Percentiles rank a stretch among this genome's conserved stretches.
Evolutionary conservation across 2,797 vertebrate genomes (phyloP).

Genomic region (Clamator glandarius): DNA sequence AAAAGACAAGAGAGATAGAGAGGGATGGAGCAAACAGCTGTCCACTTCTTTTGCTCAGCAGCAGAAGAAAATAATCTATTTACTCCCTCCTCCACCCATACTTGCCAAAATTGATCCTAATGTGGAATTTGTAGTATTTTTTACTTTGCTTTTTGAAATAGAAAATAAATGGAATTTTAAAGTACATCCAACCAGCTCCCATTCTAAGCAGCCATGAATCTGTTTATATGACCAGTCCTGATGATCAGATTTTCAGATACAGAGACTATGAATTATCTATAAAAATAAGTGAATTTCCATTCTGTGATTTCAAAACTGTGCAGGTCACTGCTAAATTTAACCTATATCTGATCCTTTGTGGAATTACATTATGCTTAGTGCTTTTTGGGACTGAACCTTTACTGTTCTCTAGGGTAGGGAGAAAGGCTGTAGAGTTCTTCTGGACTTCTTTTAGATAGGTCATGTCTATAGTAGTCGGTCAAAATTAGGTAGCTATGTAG

Average conservation of each 20-base stretch:
- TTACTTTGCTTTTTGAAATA: not conserved
- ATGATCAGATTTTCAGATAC: not conserved
- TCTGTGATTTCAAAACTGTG: not conserved
- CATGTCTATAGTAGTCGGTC: not conserved
- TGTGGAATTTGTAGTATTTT: not conserved
- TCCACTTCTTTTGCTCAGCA: not conserved
- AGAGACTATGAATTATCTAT: not conserved
- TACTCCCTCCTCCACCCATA: not conserved
- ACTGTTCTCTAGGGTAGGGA: not conserved
- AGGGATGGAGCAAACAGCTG: not conserved
- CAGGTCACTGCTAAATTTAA: not conserved
- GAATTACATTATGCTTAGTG: not conserved
- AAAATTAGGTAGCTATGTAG: not conserved
- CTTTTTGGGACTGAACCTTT: not conserved
- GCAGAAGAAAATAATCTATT: not conserved
- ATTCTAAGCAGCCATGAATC: not conserved
- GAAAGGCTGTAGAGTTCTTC: not conserved
- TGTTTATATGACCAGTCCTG: fast-evolving
- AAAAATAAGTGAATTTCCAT: not conserved
- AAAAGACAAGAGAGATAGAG: not conserved
- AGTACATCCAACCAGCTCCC: not conserved
- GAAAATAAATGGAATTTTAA: not conserved
- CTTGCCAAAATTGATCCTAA: not conserved
- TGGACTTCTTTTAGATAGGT: not conserved
- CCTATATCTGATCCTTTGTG: not conserved